Base-by-base conservation (phyloP, 2,888 invertebrate genomes). In the Camptogramma bilineatum region DNA sequence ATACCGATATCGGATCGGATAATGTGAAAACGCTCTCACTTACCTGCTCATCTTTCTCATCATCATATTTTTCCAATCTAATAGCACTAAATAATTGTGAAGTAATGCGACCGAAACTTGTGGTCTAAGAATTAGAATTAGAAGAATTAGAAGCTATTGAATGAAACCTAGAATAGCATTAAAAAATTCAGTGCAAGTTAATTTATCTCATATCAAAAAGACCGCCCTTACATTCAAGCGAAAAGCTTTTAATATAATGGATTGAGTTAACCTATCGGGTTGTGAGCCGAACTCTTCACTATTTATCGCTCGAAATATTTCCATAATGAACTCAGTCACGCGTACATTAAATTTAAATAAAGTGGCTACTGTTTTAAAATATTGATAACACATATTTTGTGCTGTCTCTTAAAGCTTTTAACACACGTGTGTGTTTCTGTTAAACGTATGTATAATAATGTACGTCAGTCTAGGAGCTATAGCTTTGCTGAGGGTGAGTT, bases 361-460 rank as follows among this genome's bases (percentile, higher is more conserved):
- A 89, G 84, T 81, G 76, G 91, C 92, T 93, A 90, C 92, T 85
- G 92, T 91, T 88, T 91, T 91, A 90, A 84, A 89, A 89, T 88
- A 90, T 91, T 90, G 91, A 92, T 92, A 91, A 89, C 83, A 81
- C 79, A 84, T 87, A 88, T 88, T 90, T 87, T 86, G 85, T 82
- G 84, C 85, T 80, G 83, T 86, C 79, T 85, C 44, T 55, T 39
- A 54, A 54, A 44, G 47, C 48, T 53, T 48, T 52, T 47, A 48
- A 58, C 55, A 61, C 44, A 61, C 52, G 21, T 13, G 28, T 31
- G 52, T 56, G 34, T 16, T 57, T 42, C 3, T 21, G 90, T 90
- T 89, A 90, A 87, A 82, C 74, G 70, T 28, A 28, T 5, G 28
- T n/a, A n/a, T n/a, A n/a, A n/a, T n/a, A n/a, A n/a, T n/a, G n/a